Evolutionary conservation across 2,797 vertebrate species (phyloP).

Genomic region (Erpetoichthys calabaricus): DNA sequence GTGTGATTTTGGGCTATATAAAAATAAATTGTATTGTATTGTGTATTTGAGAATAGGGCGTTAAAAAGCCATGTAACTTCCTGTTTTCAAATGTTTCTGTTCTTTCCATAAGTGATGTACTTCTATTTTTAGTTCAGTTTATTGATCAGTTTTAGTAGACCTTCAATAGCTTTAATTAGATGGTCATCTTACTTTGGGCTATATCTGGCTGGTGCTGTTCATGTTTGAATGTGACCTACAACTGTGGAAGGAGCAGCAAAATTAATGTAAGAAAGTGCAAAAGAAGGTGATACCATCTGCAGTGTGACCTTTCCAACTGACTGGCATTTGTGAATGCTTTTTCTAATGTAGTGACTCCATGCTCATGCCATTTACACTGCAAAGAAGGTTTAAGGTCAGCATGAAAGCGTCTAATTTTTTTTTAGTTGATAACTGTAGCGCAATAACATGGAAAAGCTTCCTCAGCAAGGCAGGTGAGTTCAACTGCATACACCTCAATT

Average conservation of each 20-base stretch:
- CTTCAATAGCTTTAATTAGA: neutral
- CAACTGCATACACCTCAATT: conserved; percentile 14
- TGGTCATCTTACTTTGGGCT: conserved; percentile 1
- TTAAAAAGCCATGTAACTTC: too few relatives aligned
- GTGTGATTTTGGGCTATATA: too few relatives aligned
- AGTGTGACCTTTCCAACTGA: conserved; percentile 7
- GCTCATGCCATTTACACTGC: too few relatives aligned
- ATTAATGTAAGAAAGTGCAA: neutral
- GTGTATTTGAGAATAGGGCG: too few relatives aligned
- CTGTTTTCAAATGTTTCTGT: neutral
- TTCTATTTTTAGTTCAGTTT: neutral
- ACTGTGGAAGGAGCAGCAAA: neutral
- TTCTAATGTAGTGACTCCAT: conserved; percentile 2
- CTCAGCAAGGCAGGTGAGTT: conserved; percentile 17
- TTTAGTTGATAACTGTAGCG: conserved; percentile 10
- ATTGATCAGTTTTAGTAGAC: neutral
- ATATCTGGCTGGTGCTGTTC: too few relatives aligned
- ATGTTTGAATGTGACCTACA: conserved; percentile 5
- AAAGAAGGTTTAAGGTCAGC: too few relatives aligned
- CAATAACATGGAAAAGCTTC: conserved; percentile 16
- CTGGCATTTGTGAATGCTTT: conserved; percentile 5
- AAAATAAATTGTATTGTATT: too few relatives aligned
- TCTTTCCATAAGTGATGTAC: conserved; percentile 3
- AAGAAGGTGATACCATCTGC: neutral
- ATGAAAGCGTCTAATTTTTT: conserved; percentile 6